Base-by-base conservation (phyloP, 2,888 invertebrate species). In the Stenolophus ochropezus region DNA sequence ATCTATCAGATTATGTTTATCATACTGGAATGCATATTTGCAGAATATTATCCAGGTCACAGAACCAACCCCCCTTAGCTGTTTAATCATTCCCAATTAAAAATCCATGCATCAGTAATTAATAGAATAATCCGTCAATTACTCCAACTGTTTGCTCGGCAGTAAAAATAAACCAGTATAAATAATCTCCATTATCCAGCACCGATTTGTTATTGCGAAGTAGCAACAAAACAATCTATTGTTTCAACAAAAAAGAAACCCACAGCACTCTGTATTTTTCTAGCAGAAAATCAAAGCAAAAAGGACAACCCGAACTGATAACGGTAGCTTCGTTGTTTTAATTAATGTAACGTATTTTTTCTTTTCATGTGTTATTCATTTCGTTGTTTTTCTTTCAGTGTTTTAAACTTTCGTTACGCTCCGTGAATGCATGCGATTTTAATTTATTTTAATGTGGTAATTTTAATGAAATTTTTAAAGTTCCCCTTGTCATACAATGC, bases 391-490 rank as follows among this genome's bases (percentile, higher is more conserved):
- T n/a, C 25, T 27, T 61, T 23, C 61, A 21, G 61, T 27, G 61
- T 27, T 61, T 61, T 27, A 61, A 27, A 61, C 25, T 61, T 56
- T 61, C 53, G 53, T 20, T 61, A n/a, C 27, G 61, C 61, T 23
- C 11, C 20, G 18, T 27, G 71, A 20, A 42, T 33, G 11, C 71
- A 71, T 47, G 20, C 42, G 71, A 49, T 74, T 74, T 51, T 51
- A 74, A 51, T 74, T 51, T 73, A 51, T 73, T 73, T 73, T 74
- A 71, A 74, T 74, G 51, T 25, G n/a, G 49, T 74, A 74, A 42
- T 74, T 74, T 74, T 74, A 74, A 74, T 51, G 21, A 74, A 74
- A 74, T 51, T 51, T 73, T 74, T 74, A 23, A 51, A 74, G 74
- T 74, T 74, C 51, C 51, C 74, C 23, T 4, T 42, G 1, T 8